phyloP scores from a whole-genome alignment of 2,113 vertebrate species.

The Condylura cristata region DNA sequence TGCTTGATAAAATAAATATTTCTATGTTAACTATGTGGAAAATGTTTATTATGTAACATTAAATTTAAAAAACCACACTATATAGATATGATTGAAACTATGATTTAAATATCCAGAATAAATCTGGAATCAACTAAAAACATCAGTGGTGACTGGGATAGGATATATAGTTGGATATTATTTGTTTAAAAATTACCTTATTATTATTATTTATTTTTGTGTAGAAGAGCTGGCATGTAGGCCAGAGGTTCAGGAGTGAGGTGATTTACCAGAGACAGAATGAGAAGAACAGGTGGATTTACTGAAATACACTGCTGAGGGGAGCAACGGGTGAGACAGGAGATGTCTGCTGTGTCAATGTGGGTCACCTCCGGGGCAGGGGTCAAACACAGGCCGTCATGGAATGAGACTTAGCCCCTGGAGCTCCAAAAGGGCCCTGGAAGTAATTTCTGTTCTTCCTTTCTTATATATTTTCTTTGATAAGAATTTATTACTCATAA shows the following conservation, averaged over 20 bases:
- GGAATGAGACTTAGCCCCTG: no score
- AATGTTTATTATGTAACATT: not conserved
- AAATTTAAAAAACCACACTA: not conserved
- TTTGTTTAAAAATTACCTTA: no score
- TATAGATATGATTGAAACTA: not conserved
- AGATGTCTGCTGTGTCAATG: not conserved
- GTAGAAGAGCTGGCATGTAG: no score
- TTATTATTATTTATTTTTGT: no score
- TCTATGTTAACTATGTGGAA: not conserved
- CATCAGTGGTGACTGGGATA: not conserved
- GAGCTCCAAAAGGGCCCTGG: not conserved
- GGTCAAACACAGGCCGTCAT: no score
- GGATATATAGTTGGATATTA: not conserved
- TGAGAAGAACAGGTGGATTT: no score
- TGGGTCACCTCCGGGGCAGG: no score
- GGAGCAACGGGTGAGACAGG: no score
- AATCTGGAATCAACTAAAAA: not conserved
- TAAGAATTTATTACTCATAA: not conserved
- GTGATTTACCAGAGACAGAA: no score
- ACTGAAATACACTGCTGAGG: no score
- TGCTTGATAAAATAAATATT: conserved; percentile 14
- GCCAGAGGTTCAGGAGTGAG: no score
- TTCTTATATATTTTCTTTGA: conserved; percentile 30
- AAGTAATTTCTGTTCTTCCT: not conserved
- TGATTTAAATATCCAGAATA: not conserved